These are phyloP conservation scores for Idaea aversata DNA, from an alignment of 2,888 invertebrate species.

Conservation along the genomic window DNA sequence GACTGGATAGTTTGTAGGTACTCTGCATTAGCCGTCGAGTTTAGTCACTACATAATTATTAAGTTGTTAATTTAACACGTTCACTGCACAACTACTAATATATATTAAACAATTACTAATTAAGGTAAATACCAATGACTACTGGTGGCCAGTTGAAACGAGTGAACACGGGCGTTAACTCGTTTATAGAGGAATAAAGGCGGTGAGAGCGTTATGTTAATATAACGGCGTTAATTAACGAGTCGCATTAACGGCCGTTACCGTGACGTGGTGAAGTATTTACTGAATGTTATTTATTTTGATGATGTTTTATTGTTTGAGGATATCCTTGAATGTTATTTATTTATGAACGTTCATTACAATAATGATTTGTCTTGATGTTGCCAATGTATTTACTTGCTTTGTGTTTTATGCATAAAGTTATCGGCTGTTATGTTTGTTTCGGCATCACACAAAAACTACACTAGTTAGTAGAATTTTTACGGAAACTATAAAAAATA, in stretches of 20 bases:
- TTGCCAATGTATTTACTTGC: not conserved
- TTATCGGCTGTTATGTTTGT: no score
- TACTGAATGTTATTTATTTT: not conserved
- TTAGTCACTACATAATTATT: not conserved
- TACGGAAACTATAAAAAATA: no score
- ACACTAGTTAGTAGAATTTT: no score
- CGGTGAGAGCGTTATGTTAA: not conserved
- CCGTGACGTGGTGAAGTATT: not conserved
- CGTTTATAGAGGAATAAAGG: not conserved
- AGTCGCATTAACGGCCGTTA: not conserved
- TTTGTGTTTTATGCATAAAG: no score
- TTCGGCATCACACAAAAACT: no score
- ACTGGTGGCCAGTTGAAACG: not conserved
- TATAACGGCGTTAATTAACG: not conserved
- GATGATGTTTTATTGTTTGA: not conserved
- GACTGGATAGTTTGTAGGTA: not conserved
- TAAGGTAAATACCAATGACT: not conserved
- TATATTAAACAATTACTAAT: not conserved
- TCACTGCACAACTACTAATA: not conserved
- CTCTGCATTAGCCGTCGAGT: not conserved
- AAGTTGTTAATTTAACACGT: not conserved
- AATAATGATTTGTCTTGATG: not conserved
- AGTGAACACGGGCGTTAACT: not conserved
- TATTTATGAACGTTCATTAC: not conserved
- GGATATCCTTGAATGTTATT: not conserved